A percentile compares a stretch with the other conserved stretches of the same genome.
Conservation (phyloP, 2,888 invertebrate genomes). For the Lycia hirtaria region DNA sequence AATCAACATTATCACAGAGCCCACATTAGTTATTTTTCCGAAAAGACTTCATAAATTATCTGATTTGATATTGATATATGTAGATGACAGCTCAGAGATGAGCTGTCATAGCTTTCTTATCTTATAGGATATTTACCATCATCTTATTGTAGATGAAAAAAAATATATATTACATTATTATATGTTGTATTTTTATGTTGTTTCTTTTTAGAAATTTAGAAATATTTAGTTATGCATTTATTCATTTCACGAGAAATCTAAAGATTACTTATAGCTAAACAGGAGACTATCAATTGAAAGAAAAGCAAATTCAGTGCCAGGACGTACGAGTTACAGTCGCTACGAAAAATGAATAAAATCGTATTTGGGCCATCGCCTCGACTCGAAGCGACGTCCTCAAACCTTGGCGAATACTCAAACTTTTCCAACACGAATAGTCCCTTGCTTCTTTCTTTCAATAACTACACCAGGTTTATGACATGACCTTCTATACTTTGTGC, state of each 20-base stretch:
- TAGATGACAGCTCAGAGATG: no score
- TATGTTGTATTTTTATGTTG: no score
- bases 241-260: slow-evolving; percentile 5
- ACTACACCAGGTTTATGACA: slow-evolving; percentile 22
- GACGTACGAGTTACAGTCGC: slow-evolving; percentile 76
- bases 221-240: slow-evolving; percentile 5
- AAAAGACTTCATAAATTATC: no score
- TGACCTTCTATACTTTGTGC: slow-evolving; percentile 19
- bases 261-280: slow-evolving; percentile 14
- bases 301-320: slow-evolving; percentile 78
- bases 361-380: slow-evolving; percentile 70
- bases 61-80: no score
- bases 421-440: slow-evolving; percentile 42
- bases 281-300: slow-evolving; percentile 59
- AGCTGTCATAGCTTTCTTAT: no score
- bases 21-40: no score
- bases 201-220: no score
- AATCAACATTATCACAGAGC: no score
- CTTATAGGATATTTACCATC: no score
- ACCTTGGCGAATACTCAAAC: slow-evolving; percentile 56
- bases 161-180: no score
- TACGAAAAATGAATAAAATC: slow-evolving; percentile 82
- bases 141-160: no score
- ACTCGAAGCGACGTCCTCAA: slow-evolving; percentile 47
- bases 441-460: slow-evolving; percentile 22